Evolutionary conservation across 2,113 vertebrate genomes (phyloP), one percentile per base, ranked within the genome.

Genomic region (Scalopus aquaticus): DNA sequence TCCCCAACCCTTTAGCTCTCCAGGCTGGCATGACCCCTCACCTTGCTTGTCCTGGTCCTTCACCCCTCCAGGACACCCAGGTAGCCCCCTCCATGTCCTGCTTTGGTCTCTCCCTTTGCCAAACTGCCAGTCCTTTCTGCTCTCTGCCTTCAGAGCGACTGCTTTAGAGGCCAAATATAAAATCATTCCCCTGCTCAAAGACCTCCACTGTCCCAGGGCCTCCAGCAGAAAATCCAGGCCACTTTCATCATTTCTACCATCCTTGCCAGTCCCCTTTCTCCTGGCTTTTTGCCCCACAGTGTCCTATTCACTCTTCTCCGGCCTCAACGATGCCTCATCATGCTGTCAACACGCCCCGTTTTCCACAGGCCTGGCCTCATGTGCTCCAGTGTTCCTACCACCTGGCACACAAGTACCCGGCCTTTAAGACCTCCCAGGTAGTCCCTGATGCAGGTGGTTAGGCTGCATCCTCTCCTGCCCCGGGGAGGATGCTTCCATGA

Each of bases 371-470:
- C 54, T 3, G 17, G 58, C n/a, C 80, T 30, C 39, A 67, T 13
- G 30, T 92, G 62, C 22, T 58, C 54, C 51, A 2, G 20, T 26
- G 65, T 30, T 32, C 54, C 86, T 67, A 19, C 7, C 35, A 35
- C 28, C 0, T 2, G 28, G 26, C 12, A 65, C 56, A 49, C 22
- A 17, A 0, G 0, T 22, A 44, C 20, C 56, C 81, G 62, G n/a
- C 17, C 12, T 54, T 90, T 20, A 4, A 37, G 60, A 35, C 19
- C 37, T 69, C 26, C 44, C 30, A 44, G 44, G 70, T 3, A 20
- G n/a, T 6, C 54, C 44, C 42, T 1, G 0, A 44, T 37, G 11
- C 5, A 2, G 46, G 30, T 8, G 0, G 62, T 10, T 20, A 6
- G 90, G 78, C 16, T 44, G 28, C 51, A 49, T 69, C 70, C 32